Base-by-base conservation (phyloP, 2,888 invertebrate species). In the Drosophila barbarae region DNA sequence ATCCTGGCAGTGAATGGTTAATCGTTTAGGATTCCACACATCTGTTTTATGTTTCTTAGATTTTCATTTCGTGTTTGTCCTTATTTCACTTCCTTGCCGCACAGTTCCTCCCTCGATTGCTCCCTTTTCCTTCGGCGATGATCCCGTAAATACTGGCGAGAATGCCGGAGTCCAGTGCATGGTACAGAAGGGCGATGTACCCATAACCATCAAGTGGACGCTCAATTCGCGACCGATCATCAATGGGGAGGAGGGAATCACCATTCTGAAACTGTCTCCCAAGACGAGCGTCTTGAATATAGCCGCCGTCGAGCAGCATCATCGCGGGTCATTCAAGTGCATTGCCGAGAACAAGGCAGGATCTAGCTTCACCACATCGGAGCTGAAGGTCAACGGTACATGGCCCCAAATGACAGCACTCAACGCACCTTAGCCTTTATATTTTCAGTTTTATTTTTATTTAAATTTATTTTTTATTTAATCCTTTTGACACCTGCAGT, bases 121-220 rank as follows among this genome's bases (percentile, higher is more conserved):
- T 77, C 94, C 93, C 32, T 94, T 95, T 84, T 91, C 91, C 79
- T 94, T 95, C 77, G 94, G 94, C 69, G 91, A 92, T 52, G 93
- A 93, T 66, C 92, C 93, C 4, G 91, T 93, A 15, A 93, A 94
- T 83, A 92, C 93, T 57, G 94, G 93, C 59, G 94, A 94, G 81
- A 91, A 92, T 87, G 91, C 93, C 35, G 93, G 93, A 42, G 92
- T 93, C 13, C 92, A 92, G 67, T 95, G 95, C 88, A 92, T 93
- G 81, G 93, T 94, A 35, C 92, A 91, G 69, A 94, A 94, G 88
- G 95, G 96, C 52, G 96, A 96, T 88, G 89, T 93, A 71, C 96
- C 96, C 28, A 91, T 96, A 60, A 91, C 91, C 71, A 94, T 96
- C 64, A 91, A 91, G 52, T 96, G 95, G 95, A 92, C 90, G 50